Base-by-base conservation (phyloP, 2,888 invertebrate genomes). In the Tridacna crocea region DNA sequence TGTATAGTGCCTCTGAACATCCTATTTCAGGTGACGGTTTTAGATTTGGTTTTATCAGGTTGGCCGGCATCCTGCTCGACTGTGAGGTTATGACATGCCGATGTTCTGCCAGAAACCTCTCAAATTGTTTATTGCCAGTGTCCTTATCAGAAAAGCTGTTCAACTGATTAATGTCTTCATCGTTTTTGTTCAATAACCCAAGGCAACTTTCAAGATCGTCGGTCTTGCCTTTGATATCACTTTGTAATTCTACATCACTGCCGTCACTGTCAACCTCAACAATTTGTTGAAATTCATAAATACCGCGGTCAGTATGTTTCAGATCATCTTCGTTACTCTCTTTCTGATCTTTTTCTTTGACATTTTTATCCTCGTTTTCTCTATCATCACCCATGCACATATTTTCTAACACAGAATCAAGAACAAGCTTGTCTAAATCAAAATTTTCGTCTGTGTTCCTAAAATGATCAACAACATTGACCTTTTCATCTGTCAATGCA, bases 381-480 rank as follows among this genome's bases (percentile, higher is more conserved):
- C 19, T 15, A 55, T 55, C 55, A 19, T 2, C 26, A 26, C 12
- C 26, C 19, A 51, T 12, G 24, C 13, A 13, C n/a, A 51, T 70
- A 24, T 51, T 70, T 51, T 70, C 48, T 24, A 70, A 24, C 1
- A 74, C 74, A 13, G 74, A 74, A 10, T 74, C 61, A 8, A 74
- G 47, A 22, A 74, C 74, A 36, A 74, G 61, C 51, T 70, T 70
- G 51, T 70, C 26, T 51, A 70, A 24, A 26, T 70, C 70, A 51
- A 70, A 70, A 24, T 70, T 70, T n/a, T 70, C 70, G 22, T 70
- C 70, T 4, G n/a, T 70, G 15, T n/a, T 47, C 10, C 70, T 46
- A 24, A 70, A 70, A 51, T 70, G 70, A 13, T 70, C 70, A 13
- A 70, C 26, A 13, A 70, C 70, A 22, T 15, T 22, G 15, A 22